A percentile compares a stretch with the other conserved stretches of the same genome.
Evolutionary conservation across 2,888 invertebrate species (phyloP).

Genomic region (Listrodromus nycthemerus): DNA sequence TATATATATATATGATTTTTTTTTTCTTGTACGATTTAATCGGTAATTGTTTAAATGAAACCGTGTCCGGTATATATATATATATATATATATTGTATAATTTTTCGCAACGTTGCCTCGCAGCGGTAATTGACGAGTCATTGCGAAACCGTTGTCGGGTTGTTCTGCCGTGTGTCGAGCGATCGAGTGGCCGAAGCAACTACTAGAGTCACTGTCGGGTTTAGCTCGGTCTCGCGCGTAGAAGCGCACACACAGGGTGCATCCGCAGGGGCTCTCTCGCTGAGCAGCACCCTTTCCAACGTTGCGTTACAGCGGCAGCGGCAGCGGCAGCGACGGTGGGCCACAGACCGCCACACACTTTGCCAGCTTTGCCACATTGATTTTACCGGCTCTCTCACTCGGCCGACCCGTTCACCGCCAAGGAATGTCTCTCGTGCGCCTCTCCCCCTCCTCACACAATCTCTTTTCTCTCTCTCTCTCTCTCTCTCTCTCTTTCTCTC

Average conservation of each 20-base stretch:
- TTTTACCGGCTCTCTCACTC: conserved; percentile 81
- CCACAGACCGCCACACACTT: conserved; percentile 71
- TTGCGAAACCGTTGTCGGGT: conserved; percentile 12
- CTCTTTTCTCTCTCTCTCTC: neutral
- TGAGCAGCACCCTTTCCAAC: conserved; percentile 40
- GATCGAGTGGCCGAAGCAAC: conserved; percentile 17
- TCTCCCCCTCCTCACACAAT: conserved; percentile 26
- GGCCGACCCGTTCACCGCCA: conserved; percentile 71
- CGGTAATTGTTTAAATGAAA: no score
- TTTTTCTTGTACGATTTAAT: no score
- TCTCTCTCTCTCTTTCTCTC: neutral
- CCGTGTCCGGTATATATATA: no score
- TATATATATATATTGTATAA: no score
- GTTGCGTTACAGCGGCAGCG: conserved; percentile 57
- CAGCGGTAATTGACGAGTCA: neutral
- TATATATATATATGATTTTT: no score
- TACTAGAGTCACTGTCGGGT: conserved; percentile 21
- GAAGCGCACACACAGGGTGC: conserved; percentile 31
- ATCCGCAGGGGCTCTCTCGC: conserved; percentile 23
- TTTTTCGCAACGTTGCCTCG: no score
- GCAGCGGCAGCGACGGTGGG: conserved; percentile 54
- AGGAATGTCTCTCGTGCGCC: conserved; percentile 61
- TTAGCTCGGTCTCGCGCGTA: conserved; percentile 10
- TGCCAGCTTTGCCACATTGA: conserved; percentile 81
- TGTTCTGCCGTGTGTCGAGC: conserved; percentile 1